Conservation (phyloP, 2,797 vertebrate genomes). For the Hemitrygon akajei region DNA sequence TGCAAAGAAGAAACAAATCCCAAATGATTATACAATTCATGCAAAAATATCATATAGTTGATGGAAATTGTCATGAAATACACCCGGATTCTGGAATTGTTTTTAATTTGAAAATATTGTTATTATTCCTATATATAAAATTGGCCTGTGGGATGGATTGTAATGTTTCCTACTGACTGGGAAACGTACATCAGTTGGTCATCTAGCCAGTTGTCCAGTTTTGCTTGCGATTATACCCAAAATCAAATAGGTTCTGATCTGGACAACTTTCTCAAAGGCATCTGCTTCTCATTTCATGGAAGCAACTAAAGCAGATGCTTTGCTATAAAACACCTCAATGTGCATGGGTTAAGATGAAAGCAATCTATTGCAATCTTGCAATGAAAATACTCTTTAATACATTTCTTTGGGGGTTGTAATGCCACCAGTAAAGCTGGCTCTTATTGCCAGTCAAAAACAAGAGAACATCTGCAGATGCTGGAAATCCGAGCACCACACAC, state of each 20-base stretch:
- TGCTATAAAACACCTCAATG: neutral
- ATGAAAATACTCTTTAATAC: neutral
- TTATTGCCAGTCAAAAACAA: too few species aligned
- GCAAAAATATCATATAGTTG: neutral
- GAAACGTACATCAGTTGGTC: neutral
- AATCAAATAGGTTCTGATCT: neutral
- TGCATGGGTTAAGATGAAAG: neutral
- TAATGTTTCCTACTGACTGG: neutral
- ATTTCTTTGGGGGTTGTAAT: neutral
- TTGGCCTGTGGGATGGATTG: neutral
- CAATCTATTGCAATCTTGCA: neutral
- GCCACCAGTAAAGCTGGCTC: too few species aligned
- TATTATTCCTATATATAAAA: neutral
- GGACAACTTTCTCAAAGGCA: neutral
- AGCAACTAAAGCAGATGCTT: neutral
- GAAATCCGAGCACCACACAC: too few species aligned
- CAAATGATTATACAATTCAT: neutral
- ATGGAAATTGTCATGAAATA: neutral
- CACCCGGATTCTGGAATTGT: neutral
- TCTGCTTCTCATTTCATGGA: neutral
- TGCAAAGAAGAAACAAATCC: neutral
- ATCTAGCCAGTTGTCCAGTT: neutral
- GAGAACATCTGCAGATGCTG: too few species aligned
- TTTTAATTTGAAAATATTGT: neutral
- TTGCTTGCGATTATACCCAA: neutral